Evolutionary conservation across 2,797 vertebrate species (phyloP).

Genomic region (Clarias platycephalus): DNA sequence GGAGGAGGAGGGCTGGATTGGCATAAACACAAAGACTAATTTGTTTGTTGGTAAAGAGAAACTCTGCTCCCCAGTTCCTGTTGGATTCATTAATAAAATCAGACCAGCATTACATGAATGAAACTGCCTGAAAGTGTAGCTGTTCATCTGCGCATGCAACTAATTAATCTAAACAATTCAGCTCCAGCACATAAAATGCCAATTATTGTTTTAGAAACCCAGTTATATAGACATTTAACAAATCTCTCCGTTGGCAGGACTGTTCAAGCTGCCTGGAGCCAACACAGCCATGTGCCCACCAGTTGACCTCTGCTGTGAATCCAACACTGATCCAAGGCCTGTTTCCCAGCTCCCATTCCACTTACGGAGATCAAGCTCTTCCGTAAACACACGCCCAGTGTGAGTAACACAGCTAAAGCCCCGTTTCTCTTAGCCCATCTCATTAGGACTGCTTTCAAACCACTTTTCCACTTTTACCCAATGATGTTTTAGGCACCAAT

Average conservation of each 20-base stretch:
- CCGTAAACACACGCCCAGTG: conserved; percentile 37
- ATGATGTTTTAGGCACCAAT: neutral
- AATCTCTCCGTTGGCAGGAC: conserved; percentile 18
- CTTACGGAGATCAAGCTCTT: conserved; percentile 36
- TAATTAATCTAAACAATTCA: conserved; percentile 14
- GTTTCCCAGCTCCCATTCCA: conserved; percentile 37
- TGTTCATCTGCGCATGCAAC: conserved; percentile 11
- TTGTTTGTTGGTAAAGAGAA: conserved; percentile 81
- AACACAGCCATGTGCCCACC: conserved; percentile 46
- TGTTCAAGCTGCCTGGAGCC: conserved; percentile 28
- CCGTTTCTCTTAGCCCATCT: conserved; percentile 1
- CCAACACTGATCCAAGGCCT: conserved; percentile 21
- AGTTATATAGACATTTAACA: conserved; percentile 8
- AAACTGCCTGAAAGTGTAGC: conserved; percentile 8
- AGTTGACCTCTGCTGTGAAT: conserved; percentile 46
- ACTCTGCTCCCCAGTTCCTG: conserved; percentile 75
- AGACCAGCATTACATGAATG: conserved; percentile 56
- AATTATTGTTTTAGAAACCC: neutral
- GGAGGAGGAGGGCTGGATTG: conserved; percentile 58
- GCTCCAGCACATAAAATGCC: neutral
- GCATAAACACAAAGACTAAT: conserved; percentile 79
- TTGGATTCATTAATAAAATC: conserved; percentile 75
- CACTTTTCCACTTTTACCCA: neutral
- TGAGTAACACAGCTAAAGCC: conserved; percentile 32
- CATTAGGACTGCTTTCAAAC: conserved; percentile 32